phyloP scores from a whole-genome alignment of 1,140 invertebrate species.

The Drosophila lacertosa region DNA sequence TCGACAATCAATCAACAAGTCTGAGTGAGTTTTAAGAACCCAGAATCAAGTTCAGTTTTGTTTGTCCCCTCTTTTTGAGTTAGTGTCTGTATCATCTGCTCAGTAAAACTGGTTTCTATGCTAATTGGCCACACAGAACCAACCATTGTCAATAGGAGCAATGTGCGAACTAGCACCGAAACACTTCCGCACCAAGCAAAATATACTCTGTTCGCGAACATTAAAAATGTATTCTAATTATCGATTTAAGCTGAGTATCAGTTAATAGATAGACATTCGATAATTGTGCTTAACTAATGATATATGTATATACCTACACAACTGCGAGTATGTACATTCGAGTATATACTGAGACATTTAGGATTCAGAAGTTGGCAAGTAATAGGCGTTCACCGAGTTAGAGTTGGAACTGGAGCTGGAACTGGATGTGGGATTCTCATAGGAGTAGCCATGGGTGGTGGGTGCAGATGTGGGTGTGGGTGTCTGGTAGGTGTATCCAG shows the following conservation, averaged over 20 bases:
- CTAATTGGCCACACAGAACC: slow-evolving; percentile 52
- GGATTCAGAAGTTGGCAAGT: slow-evolving; percentile 43
- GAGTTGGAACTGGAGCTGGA: too few relatives aligned
- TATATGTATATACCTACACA: slow-evolving; percentile 14
- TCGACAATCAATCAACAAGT: slow-evolving; percentile 8
- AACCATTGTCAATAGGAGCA: slow-evolving; percentile 47
- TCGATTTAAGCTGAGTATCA: slow-evolving; percentile 24
- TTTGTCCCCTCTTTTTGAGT: slow-evolving; percentile 15
- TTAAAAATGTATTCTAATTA: slow-evolving; percentile 39
- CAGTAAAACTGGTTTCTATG: slow-evolving; percentile 61
- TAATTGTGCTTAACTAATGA: slow-evolving; percentile 1
- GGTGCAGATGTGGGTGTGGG: neutral
- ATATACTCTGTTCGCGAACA: slow-evolving; percentile 9
- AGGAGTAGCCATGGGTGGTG: slow-evolving; percentile 40
- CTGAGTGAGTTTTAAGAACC: slow-evolving; percentile 1
- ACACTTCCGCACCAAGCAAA: slow-evolving; percentile 53
- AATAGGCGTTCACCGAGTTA: slow-evolving; percentile 30
- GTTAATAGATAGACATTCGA: slow-evolving; percentile 15
- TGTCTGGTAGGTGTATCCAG: slow-evolving; percentile 46
- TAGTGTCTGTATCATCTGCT: slow-evolving; percentile 4
- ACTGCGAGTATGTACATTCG: slow-evolving; percentile 7
- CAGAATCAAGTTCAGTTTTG: slow-evolving; percentile 9
- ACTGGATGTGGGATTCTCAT: slow-evolving; percentile 24
- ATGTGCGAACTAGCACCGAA: slow-evolving; percentile 9
- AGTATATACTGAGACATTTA: slow-evolving; percentile 18